Base-by-base conservation (phyloP, 2,797 vertebrate species). In the Percopsis omiscomaycus region DNA sequence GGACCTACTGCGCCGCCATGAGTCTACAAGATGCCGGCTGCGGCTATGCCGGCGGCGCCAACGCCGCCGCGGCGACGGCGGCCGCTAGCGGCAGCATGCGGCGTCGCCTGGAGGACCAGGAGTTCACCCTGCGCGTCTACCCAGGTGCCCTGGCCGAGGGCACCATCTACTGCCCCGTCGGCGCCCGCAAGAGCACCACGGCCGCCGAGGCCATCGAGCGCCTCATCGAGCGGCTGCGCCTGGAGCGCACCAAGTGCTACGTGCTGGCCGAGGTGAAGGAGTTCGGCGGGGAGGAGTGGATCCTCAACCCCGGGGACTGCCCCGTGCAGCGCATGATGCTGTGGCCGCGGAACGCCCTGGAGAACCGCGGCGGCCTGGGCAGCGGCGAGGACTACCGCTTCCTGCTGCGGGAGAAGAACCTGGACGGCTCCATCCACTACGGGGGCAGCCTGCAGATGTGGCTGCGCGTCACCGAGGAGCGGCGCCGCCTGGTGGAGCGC, bases 241-340 rank as follows among this genome's bases (percentile, higher is more conserved):
- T 98, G 2, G 96, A 98, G 68, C 94, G 95, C 49, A 93, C 94
- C 65, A 96, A 96, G 81, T 96, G 94, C 67, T 98, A 98, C 0
- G 96, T 98, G 67, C 63, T 98, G 59, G 97, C 97, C 0, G 97
- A 98, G 77, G 97, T 98, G 71, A 98, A 98, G 81, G 97, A 98
- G 86, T 98, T 98, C 13, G 97, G 97, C 1, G 97, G 97, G 63
- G 97, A 98, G 86, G 97, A 98, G 86, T 98, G 97, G 97, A 96
- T 98, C 81, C 94, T 98, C 74, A 98, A 98, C 86, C 96, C 97
- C 1, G 91, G 94, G 0, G 97, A 98, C 88, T 97, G 95, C 84
- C 97, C 97, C 0, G 96, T 96, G 63, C 97, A 98, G 73, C 93
- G 96, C 70, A 98, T 98, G 96, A 95, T 98, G 96, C 78, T 98